Base-by-base conservation (phyloP, 2,888 invertebrate genomes). In the Marasmarcha lunaedactyla region DNA sequence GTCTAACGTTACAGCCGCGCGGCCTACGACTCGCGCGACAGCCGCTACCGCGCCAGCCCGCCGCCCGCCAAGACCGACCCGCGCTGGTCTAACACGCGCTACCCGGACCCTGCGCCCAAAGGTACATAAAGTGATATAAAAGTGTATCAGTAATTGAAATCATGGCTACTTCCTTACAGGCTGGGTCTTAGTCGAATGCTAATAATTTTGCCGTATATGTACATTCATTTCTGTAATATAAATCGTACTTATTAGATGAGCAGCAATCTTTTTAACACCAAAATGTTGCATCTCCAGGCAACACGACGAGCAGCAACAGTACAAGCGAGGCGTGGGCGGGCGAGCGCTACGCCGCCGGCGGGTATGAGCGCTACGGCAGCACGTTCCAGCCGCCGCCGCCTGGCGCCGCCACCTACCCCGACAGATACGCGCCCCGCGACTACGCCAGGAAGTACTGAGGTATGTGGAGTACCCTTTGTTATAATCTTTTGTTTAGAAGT, bases 41-140 rank as follows among this genome's bases (percentile, higher is more conserved):
- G 45, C 12, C 63, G 74, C 13, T 58, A 73, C 39, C 81, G 79
- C 55, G 67, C 79, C 1, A 61, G 77, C 1, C 73, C 78, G 14
- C 78, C 81, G 42, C 71, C 81, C 14, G 59, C 59, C 48, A 81
- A 81, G 51, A 76, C 79, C 0, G 81, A 81, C 47, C 65, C 73
- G 11, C 71, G 79, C 46, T 81, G 81, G 81, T 64, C 53, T 46
- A 48, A 73, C 5, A 68, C 77, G 9, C 68, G 20, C 20, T 20
- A 52, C 35, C 61, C 81, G 4, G 81, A 83, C 42, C 68, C 74
- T 0, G 81, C 79, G 38, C 49, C 65, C 34, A 83, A 83, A 65
- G 70, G 81, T 79, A 60, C 10, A 15, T 12, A n/a, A n/a, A n/a
- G n/a, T n/a, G n/a, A n/a, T 13, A 39, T 14, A 20, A 26, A 6